Percentiles rank a stretch among this genome's conserved stretches.
phyloP scores from a whole-genome alignment of 2,888 invertebrate species.

The Eupithecia subumbrata region DNA sequence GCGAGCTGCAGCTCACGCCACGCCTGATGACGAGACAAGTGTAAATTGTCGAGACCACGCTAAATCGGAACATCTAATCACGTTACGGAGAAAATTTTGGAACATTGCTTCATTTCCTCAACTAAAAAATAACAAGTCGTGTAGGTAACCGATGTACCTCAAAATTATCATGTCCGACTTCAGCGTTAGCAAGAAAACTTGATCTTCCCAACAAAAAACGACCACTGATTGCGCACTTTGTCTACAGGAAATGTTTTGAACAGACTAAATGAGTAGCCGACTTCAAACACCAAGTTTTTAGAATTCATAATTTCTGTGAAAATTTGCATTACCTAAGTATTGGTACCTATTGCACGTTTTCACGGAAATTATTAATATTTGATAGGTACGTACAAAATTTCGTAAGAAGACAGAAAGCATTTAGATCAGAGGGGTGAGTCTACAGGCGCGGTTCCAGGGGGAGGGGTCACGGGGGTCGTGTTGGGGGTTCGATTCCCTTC shows the following conservation, averaged over 20 bases:
- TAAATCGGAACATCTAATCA: conserved; percentile 56
- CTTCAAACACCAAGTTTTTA: conserved; percentile 42
- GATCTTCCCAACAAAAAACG: conserved; percentile 60
- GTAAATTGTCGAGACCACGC: conserved; percentile 61
- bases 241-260: conserved; percentile 60
- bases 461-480: no score
- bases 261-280: conserved; percentile 50
- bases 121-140: conserved; percentile 50
- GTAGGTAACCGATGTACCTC: conserved; percentile 53
- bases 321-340: no score
- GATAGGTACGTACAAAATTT: background rate
- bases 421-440: background rate
- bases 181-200: conserved; percentile 58
- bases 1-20: conserved; percentile 51
- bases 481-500: no score
- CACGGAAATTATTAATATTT: conserved; percentile 36
- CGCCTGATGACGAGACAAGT: conserved; percentile 49
- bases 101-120: conserved; percentile 59
- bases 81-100: conserved; percentile 55
- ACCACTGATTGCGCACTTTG: conserved; percentile 59
- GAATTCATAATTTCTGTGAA: no score
- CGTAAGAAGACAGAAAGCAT: background rate
- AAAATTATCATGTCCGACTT: conserved; percentile 62
- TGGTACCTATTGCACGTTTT: conserved; percentile 44
- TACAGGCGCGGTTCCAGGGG: no score